Evolutionary conservation across 2,113 vertebrate genomes (phyloP).

Genomic region (Tonatia bakeri): DNA sequence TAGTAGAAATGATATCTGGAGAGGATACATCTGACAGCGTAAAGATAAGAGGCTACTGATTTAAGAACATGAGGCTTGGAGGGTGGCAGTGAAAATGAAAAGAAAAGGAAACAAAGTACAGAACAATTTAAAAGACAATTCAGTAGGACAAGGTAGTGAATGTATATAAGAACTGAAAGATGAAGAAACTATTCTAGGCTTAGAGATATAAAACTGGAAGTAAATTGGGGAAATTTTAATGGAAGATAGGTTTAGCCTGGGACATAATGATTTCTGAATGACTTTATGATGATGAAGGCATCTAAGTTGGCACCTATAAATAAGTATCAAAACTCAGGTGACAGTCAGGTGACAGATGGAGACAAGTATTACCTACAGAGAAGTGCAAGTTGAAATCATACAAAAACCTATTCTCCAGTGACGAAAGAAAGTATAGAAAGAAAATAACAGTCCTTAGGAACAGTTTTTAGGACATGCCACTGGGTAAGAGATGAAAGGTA

Average conservation of each 20-base stretch:
- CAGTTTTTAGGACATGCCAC: neutral
- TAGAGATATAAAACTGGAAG: neutral
- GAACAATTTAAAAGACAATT: neutral
- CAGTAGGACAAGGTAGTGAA: neutral
- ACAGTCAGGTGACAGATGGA: neutral
- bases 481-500: neutral
- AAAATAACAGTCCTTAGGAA: neutral
- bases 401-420: neutral
- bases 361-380: neutral
- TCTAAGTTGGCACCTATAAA: neutral
- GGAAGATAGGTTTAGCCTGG: neutral
- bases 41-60: neutral
- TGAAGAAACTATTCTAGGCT: neutral
- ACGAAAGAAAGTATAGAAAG: neutral
- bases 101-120: neutral
- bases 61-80: neutral
- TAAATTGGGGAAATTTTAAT: neutral
- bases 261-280: neutral
- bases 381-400: neutral
- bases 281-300: neutral
- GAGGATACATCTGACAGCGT: neutral
- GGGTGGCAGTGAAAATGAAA: too few relatives aligned
- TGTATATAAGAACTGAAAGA: neutral
- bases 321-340: neutral
- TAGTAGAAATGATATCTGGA: neutral